These are phyloP conservation scores for Spea hammondii DNA, from an alignment of 2,797 vertebrate genomes.

Conservation along the genomic window DNA sequence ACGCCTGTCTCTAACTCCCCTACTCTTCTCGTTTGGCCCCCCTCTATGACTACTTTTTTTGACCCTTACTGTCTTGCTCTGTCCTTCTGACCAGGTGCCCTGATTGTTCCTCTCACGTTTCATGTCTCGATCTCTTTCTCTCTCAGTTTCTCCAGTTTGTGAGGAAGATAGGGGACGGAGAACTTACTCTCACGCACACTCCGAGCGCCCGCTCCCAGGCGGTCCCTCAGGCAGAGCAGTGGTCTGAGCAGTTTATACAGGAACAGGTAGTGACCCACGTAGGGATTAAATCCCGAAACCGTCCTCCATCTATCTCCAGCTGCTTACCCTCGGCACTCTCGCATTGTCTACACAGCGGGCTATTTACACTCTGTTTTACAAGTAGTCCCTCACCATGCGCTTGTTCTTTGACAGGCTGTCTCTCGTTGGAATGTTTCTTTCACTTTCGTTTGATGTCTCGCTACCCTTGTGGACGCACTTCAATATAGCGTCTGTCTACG, in stretches of 20 bases:
- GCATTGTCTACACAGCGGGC: conserved; percentile 14
- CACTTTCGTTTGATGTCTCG: no score
- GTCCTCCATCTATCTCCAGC: not conserved
- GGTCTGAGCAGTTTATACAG: conserved; percentile 94
- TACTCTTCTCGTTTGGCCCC: no score
- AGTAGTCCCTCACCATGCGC: not conserved
- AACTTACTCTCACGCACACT: conserved; percentile 95
- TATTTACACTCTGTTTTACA: no score
- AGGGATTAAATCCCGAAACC: not conserved
- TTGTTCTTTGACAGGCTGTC: not conserved
- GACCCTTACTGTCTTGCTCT: not conserved
- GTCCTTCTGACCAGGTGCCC: not conserved
- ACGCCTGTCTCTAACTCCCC: no score
- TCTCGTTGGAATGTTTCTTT: not conserved
- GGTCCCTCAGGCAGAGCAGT: conserved; percentile 95
- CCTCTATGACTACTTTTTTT: not conserved
- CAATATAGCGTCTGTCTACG: no score
- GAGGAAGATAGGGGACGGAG: conserved; percentile 98
- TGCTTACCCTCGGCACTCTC: conserved; percentile 36
- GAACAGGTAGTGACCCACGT: conserved; percentile 86
- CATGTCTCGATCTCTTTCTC: conserved; percentile 7
- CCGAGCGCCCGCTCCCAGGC: conserved; percentile 86
- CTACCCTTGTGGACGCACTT: no score
- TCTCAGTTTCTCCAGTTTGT: conserved; percentile 87
- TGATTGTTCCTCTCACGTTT: conserved; percentile 5